phyloP scores from a whole-genome alignment of 2,113 vertebrate genomes.

The Labrus mixtus region DNA sequence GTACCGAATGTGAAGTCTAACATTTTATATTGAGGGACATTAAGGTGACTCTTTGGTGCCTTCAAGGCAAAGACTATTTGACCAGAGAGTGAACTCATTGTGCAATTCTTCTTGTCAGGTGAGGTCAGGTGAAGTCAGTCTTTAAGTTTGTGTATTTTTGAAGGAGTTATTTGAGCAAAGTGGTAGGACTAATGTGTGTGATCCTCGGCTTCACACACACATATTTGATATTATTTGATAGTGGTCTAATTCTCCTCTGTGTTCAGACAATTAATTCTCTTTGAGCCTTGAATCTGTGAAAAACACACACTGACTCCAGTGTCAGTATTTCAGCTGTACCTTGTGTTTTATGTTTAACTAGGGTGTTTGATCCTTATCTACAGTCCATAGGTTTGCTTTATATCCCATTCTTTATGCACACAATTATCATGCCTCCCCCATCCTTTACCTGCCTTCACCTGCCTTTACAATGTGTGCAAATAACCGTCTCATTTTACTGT shows the following conservation, averaged over 20 bases:
- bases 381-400: slow-evolving; percentile 38
- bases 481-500: slow-evolving; percentile 2
- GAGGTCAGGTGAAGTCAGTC: slow-evolving; percentile 43
- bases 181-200: background rate
- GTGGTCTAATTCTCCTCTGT: background rate
- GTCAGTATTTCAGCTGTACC: background rate
- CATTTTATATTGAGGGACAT: no score
- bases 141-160: slow-evolving; percentile 12
- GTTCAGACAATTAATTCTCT: background rate
- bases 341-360: slow-evolving; percentile 51
- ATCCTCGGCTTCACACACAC: background rate
- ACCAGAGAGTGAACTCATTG: slow-evolving; percentile 45
- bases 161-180: slow-evolving; percentile 10
- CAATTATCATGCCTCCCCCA: no score
- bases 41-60: background rate
- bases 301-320: background rate
- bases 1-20: no score
- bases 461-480: background rate
- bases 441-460: slow-evolving; percentile 8
- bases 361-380: slow-evolving; percentile 55
- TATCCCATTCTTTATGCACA: slow-evolving; percentile 6
- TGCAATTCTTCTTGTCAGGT: slow-evolving; percentile 37
- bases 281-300: background rate
- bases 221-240: background rate
- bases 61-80: slow-evolving; percentile 27